Conservation (phyloP, 2,113 vertebrate species). For the Embiotoca jacksoni region DNA sequence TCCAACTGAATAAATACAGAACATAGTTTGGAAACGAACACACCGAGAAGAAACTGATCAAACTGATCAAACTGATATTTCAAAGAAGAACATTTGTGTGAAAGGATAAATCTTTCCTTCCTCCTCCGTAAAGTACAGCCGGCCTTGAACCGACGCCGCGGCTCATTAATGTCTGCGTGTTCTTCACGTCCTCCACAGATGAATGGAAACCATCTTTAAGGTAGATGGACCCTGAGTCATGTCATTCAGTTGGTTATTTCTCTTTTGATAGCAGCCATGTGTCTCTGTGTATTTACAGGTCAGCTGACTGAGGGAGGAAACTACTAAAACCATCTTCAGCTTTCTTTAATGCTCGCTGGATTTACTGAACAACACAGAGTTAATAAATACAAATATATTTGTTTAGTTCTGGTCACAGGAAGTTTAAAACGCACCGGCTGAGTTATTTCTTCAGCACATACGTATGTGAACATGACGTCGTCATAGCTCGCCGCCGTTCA, state of each 20-base stretch:
- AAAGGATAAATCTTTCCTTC: neutral
- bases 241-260: conserved; percentile 1
- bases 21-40: no score
- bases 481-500: no score
- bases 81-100: neutral
- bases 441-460: no score
- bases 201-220: neutral
- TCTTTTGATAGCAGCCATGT: conserved; percentile 14
- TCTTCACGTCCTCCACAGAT: neutral
- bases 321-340: no score
- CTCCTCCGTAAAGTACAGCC: neutral
- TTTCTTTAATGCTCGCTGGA: no score
- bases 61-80: neutral
- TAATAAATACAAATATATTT: no score
- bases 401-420: no score
- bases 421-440: no score
- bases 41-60: neutral
- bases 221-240: neutral
- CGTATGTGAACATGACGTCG: no score
- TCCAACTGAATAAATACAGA: no score
- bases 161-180: neutral
- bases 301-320: no score
- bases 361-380: no score
- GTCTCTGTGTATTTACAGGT: neutral
- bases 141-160: conserved; percentile 1